Percentiles rank a stretch among this genome's conserved stretches.
Evolutionary conservation across 2,113 vertebrate species (phyloP).

Genomic region (Dipodomys stephensi): DNA sequence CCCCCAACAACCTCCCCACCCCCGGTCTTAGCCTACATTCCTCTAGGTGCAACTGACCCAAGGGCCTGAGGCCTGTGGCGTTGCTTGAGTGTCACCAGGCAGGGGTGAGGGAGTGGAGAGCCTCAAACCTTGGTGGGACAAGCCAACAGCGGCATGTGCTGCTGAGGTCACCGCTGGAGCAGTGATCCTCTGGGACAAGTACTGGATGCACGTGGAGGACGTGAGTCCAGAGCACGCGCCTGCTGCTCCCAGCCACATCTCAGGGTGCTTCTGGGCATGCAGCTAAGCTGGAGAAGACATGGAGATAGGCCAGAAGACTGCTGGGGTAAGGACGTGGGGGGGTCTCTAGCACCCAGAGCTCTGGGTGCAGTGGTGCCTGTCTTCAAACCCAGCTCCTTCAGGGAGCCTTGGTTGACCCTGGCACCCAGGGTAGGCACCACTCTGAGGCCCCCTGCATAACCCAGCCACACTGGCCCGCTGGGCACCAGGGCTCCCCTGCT

Average conservation of each 20-base stretch:
- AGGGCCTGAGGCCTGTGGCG: neutral
- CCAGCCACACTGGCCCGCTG: no score
- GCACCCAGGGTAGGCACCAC: neutral
- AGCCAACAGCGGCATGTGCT: no score
- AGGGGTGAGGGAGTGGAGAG: neutral
- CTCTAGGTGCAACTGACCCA: neutral
- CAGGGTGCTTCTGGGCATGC: neutral
- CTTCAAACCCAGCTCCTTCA: neutral
- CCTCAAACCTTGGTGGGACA: neutral
- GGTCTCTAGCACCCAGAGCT: neutral
- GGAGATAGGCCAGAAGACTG: no score
- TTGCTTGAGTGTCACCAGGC: accelerated
- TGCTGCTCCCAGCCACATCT: neutral
- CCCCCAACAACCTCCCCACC: neutral
- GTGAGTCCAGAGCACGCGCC: neutral
- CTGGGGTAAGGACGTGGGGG: accelerated
- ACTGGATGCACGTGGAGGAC: neutral
- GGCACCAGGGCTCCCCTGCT: no score
- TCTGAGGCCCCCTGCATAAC: accelerated
- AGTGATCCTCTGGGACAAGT: neutral
- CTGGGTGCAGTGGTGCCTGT: neutral
- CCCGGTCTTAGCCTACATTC: neutral
- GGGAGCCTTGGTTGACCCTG: neutral
- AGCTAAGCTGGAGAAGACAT: neutral
- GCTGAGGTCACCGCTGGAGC: neutral